Evolutionary conservation across 2,888 invertebrate genomes (phyloP), one percentile per base, ranked within the genome.

Genomic region (Scaptomyza caliginosa): DNA sequence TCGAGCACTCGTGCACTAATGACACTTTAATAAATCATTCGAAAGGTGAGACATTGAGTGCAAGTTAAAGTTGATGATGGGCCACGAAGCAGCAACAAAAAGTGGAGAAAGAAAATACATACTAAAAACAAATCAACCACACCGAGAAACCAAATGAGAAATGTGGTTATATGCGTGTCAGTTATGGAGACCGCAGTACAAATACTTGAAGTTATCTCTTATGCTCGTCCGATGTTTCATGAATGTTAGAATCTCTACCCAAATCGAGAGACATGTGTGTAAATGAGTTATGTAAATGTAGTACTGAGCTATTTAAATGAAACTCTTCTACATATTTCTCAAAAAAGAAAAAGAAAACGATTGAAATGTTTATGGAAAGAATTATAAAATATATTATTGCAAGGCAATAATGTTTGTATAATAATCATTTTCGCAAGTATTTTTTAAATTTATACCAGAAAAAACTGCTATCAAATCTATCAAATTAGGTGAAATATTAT

Each of bases 21-120:
- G 89, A 89, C 90, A 89, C 87, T 81, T 87, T 81, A 90, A 89
- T 89, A 89, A 89, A 89, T 89, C 89, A 89, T 89, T 88, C 77
- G 89, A 89, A 89, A 90, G 90, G 90, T 90, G 89, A 89, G 90
- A 90, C 88, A 79, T 82, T 70, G 87, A 80, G 82, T 82, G 88
- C 86, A 84, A 87, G 86, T 73, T 77, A 86, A 79, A 63, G 85
- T 77, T 77, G 87, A 63, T 86, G 81, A 81, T 86, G 80, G 68
- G 63, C 65, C 65, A 64, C 60, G 65, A 71, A 67, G 54, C 79
- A 69, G 54, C 58, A 32, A 43, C 60, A 54, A 54, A 83, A 69
- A 77, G 73, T 45, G 13, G 16, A 40, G 40, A 42, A 51, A 32
- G 30, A 51, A 58, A 54, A 54, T 46, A 63, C 46, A 64, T 40